Percentiles rank a stretch among this genome's conserved stretches.
These are phyloP conservation scores for Tryphoninae sp. DNA, from an alignment of 2,888 invertebrate genomes.

Conservation along the genomic window DNA sequence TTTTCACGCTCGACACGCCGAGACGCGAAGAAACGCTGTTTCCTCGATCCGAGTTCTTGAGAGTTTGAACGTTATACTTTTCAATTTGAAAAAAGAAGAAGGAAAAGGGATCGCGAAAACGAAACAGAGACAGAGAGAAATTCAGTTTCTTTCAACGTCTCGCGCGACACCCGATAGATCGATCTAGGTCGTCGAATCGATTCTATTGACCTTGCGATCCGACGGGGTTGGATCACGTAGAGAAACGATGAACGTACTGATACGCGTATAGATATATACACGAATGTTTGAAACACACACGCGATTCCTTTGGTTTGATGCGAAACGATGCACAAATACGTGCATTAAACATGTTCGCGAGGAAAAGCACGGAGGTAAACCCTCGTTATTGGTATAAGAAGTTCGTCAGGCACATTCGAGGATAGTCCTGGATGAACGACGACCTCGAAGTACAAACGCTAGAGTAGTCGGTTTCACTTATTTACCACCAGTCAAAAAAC, in stretches of 20 bases:
- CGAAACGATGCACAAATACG: slow-evolving; percentile 40
- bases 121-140: neutral
- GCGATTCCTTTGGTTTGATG: slow-evolving; percentile 37
- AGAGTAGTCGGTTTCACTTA: neutral
- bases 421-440: neutral
- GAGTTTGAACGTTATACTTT: slow-evolving; percentile 40
- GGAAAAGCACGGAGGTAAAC: slow-evolving; percentile 14
- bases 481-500: neutral
- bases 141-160: slow-evolving; percentile 31
- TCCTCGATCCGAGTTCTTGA: slow-evolving; percentile 20
- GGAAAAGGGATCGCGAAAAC: no score
- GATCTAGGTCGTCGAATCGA: slow-evolving; percentile 57
- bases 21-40: slow-evolving; percentile 38
- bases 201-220: slow-evolving; percentile 52
- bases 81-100: slow-evolving; percentile 14
- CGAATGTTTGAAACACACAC: slow-evolving; percentile 13
- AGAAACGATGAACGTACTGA: slow-evolving; percentile 23
- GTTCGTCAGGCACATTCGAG: neutral
- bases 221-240: slow-evolving; percentile 29
- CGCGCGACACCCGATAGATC: slow-evolving; percentile 47
- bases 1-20: slow-evolving; percentile 15
- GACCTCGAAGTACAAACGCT: neutral
- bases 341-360: slow-evolving; percentile 59
- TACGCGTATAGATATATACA: slow-evolving; percentile 17
- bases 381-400: slow-evolving; percentile 12